These are phyloP conservation scores for Lasioglossum calceatum DNA, from an alignment of 2,888 invertebrate genomes.

Conservation along the genomic window DNA sequence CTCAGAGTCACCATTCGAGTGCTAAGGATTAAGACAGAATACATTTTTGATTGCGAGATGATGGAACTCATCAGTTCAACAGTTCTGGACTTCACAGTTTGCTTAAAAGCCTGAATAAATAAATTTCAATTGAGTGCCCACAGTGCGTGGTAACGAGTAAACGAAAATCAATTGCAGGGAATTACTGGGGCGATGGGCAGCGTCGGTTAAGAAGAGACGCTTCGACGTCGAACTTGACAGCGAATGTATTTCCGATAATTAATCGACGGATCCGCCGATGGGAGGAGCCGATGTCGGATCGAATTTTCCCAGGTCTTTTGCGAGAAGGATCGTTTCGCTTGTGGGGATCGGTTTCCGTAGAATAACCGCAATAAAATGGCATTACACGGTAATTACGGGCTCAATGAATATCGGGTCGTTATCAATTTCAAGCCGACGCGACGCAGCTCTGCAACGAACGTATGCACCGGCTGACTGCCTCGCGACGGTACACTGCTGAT, in stretches of 20 bases:
- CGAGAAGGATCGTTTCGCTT: neutral
- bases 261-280: neutral
- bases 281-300: neutral
- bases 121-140: neutral
- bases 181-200: neutral
- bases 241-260: slow-evolving; percentile 17
- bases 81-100: neutral
- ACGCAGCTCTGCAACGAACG: neutral
- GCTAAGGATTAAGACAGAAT: neutral
- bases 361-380: neutral
- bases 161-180: neutral
- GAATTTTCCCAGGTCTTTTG: neutral
- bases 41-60: neutral
- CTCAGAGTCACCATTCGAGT: no score
- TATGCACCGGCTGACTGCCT: neutral
- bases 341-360: no score
- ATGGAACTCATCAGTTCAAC: neutral
- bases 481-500: neutral
- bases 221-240: neutral
- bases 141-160: neutral
- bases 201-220: neutral
- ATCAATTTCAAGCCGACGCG: slow-evolving; percentile 14
- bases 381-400: slow-evolving; percentile 22
- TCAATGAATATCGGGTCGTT: neutral
- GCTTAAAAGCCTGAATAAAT: neutral